A percentile compares a stretch with the other conserved stretches of the same genome.
Conservation (phyloP, 2,113 vertebrate genomes). For the Phrynosoma blainvillii region DNA sequence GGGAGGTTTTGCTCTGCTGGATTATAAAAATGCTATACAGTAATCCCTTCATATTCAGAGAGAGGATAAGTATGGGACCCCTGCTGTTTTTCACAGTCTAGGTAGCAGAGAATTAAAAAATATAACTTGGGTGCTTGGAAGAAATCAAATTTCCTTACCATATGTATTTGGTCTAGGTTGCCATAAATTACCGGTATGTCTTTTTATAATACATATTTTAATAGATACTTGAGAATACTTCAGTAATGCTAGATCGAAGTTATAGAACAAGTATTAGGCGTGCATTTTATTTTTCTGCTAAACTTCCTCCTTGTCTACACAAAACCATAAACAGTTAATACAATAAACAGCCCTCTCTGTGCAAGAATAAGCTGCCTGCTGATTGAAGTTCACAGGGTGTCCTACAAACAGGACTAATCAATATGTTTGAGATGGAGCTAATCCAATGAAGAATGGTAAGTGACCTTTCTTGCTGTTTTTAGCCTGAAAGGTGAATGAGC, state of each 20-base stretch:
- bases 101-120: not conserved
- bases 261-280: not conserved
- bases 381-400: conserved; percentile 6
- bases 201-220: not conserved
- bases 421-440: conserved; percentile 26
- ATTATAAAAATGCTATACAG: not conserved
- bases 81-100: not conserved
- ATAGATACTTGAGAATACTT: not conserved
- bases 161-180: not conserved
- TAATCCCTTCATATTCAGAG: not conserved
- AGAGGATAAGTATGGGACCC: not conserved
- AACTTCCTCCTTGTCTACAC: not conserved
- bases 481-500: conserved; percentile 40
- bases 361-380: conserved; percentile 1
- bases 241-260: not conserved
- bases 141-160: not conserved
- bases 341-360: not conserved
- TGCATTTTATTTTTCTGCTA: not conserved
- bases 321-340: conserved; percentile 25
- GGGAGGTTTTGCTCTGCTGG: not conserved
- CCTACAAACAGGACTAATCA: conserved; percentile 31
- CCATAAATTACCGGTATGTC: not conserved
- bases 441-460: conserved; percentile 42
- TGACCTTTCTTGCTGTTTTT: conserved; percentile 45
- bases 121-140: not conserved